Evolutionary conservation across 2,888 invertebrate species (phyloP).

Genomic region (Temnothorax ravouxi): DNA sequence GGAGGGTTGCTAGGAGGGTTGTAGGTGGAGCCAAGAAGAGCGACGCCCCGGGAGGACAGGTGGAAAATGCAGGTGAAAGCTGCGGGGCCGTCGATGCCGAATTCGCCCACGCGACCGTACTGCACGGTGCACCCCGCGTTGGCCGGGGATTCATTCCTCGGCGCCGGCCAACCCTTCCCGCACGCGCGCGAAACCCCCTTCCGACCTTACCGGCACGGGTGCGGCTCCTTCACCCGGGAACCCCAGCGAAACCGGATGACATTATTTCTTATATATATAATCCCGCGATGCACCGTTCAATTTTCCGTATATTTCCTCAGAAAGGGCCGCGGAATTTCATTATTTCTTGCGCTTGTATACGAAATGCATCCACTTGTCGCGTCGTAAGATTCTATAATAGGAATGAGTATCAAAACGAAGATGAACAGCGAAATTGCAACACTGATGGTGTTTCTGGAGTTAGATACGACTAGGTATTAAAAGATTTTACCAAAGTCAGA

Average conservation of each 20-base stretch:
- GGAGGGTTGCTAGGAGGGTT: conserved; percentile 81
- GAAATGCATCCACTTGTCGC: neutral
- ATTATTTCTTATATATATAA: conserved; percentile 48
- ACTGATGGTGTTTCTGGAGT: neutral
- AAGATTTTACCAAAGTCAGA: neutral
- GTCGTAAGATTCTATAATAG: neutral
- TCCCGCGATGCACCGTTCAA: conserved; percentile 45
- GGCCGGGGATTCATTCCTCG: conserved; percentile 28
- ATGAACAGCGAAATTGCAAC: neutral
- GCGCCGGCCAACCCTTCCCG: conserved; percentile 33
- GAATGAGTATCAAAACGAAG: neutral
- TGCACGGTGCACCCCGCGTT: conserved; percentile 63
- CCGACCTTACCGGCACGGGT: conserved; percentile 29
- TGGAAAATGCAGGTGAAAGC: conserved; percentile 84
- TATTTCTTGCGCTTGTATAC: neutral
- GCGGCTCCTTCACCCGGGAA: conserved; percentile 44
- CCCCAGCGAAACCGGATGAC: conserved; percentile 46
- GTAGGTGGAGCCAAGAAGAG: conserved; percentile 84
- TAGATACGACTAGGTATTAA: neutral
- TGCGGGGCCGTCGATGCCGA: conserved; percentile 70
- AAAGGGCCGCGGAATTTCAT: conserved; percentile 13
- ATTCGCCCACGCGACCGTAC: conserved; percentile 65
- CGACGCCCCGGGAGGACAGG: conserved; percentile 84
- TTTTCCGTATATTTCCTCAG: conserved; percentile 23
- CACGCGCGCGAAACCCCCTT: conserved; percentile 34